phyloP scores from a whole-genome alignment of 2,888 invertebrate genomes.

The Brachynemurus nebulosus region DNA sequence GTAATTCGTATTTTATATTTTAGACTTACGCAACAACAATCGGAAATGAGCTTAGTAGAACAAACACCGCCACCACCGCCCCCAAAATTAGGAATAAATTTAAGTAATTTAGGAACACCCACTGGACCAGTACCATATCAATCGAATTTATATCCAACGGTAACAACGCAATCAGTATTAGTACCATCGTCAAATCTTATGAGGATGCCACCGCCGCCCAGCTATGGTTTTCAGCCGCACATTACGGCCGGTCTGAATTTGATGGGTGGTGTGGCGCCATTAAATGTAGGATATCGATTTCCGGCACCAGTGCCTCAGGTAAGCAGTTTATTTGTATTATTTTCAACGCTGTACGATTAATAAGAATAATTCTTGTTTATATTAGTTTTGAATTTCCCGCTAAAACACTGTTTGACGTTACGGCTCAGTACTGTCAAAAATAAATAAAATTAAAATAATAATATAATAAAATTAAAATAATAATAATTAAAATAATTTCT shows the following conservation, averaged over 20 bases:
- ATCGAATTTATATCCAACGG: background rate
- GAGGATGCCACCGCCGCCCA: constrained; percentile 2
- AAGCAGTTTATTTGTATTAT: background rate
- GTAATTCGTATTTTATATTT: background rate
- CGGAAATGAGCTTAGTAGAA: background rate
- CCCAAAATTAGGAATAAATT: background rate
- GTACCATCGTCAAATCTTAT: background rate
- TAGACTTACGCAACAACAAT: background rate
- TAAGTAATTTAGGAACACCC: background rate
- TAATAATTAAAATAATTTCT: background rate
- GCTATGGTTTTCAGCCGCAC: constrained; percentile 10
- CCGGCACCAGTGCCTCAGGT: constrained; percentile 8
- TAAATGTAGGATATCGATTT: constrained; percentile 5
- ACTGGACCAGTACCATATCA: too few relatives aligned
- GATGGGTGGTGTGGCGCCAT: constrained; percentile 2
- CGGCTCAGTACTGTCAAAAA: too few relatives aligned
- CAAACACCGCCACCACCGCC: background rate
- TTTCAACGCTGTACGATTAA: background rate
- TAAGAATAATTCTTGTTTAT: background rate
- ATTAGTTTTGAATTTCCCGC: too few relatives aligned
- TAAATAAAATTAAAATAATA: too few relatives aligned
- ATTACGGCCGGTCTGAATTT: constrained; percentile 5
- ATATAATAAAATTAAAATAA: too few relatives aligned
- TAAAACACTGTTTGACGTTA: too few relatives aligned
- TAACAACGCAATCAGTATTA: background rate